Evolutionary conservation across 2,888 invertebrate species (phyloP), one percentile per base, ranked within the genome.

Genomic region (Lottia scabra): DNA sequence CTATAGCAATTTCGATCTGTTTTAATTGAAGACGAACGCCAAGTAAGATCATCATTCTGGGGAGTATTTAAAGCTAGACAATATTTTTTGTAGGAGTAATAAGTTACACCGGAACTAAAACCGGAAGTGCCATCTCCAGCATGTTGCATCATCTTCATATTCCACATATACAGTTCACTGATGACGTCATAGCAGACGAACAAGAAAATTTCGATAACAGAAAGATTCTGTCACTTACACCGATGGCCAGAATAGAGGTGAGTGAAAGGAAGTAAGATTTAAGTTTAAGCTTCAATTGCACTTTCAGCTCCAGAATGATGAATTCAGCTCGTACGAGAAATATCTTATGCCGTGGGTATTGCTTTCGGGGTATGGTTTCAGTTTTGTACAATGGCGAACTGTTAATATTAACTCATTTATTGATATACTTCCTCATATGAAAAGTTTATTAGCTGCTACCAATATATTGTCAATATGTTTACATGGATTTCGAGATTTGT

Each of bases 11-110:
- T n/a, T 30, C 30, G 30, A 30, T 30, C 30, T 2, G 30, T 30
- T 30, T 30, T 30, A 30, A 30, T 30, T 30, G 5, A 30, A 30
- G 3, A 30, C 30, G 30, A 30, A 30, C 30, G 30, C 30, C 2
- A 30, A 30, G 30, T 30, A 30, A 30, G 30, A 30, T 30, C 2
- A 30, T 30, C 30, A 30, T 30, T 30, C 5, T 30, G 30, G 5
- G 5, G 5, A 30, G 5, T 30, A 30, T 30, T 4, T 4, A 30
- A 30, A 30, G 30, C 30, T 2, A 4, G 2, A 2, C 30, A 30
- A 4, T 30, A 30, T 62, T 15, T 65, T 13, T 68, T 74, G 8
- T 70, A 80, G 80, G 75, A 48, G 74, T 80, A 1, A 70, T 79
- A 38, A 75, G 73, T 4, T 67, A 77, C 44, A 77, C 78, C 1